phyloP scores from a whole-genome alignment of 2,888 invertebrate genomes.

The Andrena hattorfiana region DNA sequence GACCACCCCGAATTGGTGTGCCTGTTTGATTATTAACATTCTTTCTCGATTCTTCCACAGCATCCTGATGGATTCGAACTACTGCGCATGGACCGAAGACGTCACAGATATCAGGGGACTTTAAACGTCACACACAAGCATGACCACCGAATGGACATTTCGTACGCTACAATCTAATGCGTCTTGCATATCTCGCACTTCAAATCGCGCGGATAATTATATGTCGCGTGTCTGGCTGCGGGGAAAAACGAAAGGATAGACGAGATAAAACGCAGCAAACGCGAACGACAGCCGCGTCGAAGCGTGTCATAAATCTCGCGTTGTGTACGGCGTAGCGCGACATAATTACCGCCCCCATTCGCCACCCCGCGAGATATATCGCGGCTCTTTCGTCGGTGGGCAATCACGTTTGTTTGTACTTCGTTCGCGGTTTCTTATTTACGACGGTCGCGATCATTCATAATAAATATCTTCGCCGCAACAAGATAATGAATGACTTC shows the following conservation, averaged over 20 bases:
- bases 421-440: constrained; percentile 67
- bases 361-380: constrained; percentile 69
- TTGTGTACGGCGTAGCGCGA: constrained; percentile 58
- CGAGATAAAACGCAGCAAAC: background rate
- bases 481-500: constrained; percentile 69
- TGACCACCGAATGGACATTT: background rate
- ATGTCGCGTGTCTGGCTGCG: constrained; percentile 6
- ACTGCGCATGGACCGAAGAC: no score
- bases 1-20: no score
- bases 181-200: background rate
- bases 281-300: constrained; percentile 35
- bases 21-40: no score
- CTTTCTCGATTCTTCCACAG: no score
- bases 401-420: constrained; percentile 66
- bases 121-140: no score
- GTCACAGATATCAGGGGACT: no score
- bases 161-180: background rate
- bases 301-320: constrained; percentile 56
- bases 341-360: constrained; percentile 76
- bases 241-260: constrained; percentile 13
- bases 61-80: no score
- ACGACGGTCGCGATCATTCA: constrained; percentile 66
- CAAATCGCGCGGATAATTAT: constrained; percentile 17
- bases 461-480: constrained; percentile 70
- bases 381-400: constrained; percentile 52